Percentiles rank a stretch among this genome's conserved stretches.
These are phyloP conservation scores for Oscheius sp. DNA, from an alignment of 2,888 invertebrate species.

Conservation along the genomic window DNA sequence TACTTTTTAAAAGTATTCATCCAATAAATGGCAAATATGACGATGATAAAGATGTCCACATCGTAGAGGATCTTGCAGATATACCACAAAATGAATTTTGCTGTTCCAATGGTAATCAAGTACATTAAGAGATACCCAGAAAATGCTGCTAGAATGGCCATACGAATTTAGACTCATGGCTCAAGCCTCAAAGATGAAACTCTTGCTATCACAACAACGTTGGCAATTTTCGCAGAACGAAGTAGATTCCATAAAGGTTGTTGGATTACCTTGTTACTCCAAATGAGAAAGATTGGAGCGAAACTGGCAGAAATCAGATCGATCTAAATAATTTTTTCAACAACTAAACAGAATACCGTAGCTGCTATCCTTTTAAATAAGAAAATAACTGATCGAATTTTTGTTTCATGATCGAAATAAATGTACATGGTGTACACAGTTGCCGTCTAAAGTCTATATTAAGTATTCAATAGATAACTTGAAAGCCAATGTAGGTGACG, in stretches of 20 bases:
- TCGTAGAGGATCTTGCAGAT: no score
- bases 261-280: background rate
- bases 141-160: no score
- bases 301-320: background rate
- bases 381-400: background rate
- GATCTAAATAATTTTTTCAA: background rate
- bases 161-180: no score
- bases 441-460: background rate
- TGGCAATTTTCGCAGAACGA: no score
- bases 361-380: background rate
- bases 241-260: background rate
- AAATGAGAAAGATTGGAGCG: background rate
- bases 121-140: no score
- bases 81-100: no score
- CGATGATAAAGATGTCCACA: no score
- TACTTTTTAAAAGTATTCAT: no score
- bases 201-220: no score
- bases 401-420: background rate
- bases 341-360: background rate
- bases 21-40: no score
- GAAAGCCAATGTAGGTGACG: background rate
- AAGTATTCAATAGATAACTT: background rate
- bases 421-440: background rate
- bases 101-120: no score
- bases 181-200: no score